These are phyloP conservation scores for Thymallus thymallus DNA, from an alignment of 2,113 vertebrate species.

Conservation along the genomic window DNA sequence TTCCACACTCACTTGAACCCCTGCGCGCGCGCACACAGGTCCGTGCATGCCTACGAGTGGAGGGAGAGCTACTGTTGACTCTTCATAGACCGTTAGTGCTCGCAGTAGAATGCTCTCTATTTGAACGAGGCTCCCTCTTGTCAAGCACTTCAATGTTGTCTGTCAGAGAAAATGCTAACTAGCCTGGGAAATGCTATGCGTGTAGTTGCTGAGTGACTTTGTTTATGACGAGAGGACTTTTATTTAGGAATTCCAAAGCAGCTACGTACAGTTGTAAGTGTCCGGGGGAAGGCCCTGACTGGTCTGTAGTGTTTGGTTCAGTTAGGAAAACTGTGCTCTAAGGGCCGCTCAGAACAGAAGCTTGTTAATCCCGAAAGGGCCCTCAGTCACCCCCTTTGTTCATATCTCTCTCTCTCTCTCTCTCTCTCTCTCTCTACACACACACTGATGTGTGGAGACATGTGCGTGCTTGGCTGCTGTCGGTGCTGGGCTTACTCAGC, in stretches of 20 bases:
- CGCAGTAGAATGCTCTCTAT: conserved; percentile 19
- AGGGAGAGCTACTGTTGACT: conserved; percentile 18
- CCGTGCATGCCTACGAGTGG: neutral
- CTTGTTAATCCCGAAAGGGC: neutral
- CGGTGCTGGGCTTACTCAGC: conserved; percentile 36
- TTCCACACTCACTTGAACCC: neutral
- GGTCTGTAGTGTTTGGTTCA: neutral
- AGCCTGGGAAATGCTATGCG: no score
- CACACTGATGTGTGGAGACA: conserved; percentile 55
- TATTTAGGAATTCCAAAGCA: no score
- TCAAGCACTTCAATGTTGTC: neutral
- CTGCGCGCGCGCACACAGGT: neutral
- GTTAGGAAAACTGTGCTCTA: neutral
- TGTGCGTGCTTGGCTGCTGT: conserved; percentile 60
- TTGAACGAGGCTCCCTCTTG: conserved; percentile 11
- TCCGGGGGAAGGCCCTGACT: no score
- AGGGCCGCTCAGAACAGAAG: neutral
- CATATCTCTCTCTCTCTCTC: neutral
- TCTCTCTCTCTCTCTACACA: neutral
- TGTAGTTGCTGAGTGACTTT: no score
- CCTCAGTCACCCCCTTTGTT: neutral
- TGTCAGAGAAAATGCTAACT: no score
- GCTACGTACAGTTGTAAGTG: neutral
- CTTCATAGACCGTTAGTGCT: neutral
- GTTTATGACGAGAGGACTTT: no score